Evolutionary conservation across 2,113 vertebrate species (phyloP).

Genomic region (Tylochromis polylepis): DNA sequence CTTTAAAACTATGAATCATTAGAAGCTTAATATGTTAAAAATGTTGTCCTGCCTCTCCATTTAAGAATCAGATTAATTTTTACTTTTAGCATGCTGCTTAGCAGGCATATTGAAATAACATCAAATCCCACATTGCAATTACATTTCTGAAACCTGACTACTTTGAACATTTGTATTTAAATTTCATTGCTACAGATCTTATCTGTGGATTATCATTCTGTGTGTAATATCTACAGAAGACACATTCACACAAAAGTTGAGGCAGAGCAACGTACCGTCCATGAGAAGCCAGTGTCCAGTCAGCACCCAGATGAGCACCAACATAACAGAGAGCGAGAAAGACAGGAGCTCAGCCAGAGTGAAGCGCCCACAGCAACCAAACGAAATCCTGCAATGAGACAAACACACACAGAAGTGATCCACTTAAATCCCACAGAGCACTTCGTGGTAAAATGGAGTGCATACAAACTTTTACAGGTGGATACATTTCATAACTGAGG

Average conservation of each 20-base stretch:
- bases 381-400: slow-evolving; percentile 85
- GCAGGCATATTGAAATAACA: background rate
- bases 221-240: background rate
- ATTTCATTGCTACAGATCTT: background rate
- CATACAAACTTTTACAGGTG: background rate
- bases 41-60: background rate
- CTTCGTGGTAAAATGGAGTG: background rate
- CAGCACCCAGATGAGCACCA: slow-evolving; percentile 98
- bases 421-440: background rate
- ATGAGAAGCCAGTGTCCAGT: slow-evolving; percentile 99
- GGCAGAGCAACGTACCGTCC: slow-evolving; percentile 81
- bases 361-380: slow-evolving; percentile 98
- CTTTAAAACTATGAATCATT: background rate
- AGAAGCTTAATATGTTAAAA: background rate
- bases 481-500: background rate
- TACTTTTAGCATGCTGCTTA: background rate
- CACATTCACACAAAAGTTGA: background rate
- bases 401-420: background rate
- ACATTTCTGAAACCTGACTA: background rate
- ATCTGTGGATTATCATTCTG: background rate
- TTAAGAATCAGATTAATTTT: background rate
- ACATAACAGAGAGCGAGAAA: slow-evolving; percentile 93
- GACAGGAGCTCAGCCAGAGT: slow-evolving; percentile 95
- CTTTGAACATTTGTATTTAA: background rate
- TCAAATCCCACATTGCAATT: background rate